A percentile compares a stretch with the other conserved stretches of the same genome.
Evolutionary conservation across 2,888 invertebrate species (phyloP).

Genomic region (Pogonocherus hispidulus): DNA sequence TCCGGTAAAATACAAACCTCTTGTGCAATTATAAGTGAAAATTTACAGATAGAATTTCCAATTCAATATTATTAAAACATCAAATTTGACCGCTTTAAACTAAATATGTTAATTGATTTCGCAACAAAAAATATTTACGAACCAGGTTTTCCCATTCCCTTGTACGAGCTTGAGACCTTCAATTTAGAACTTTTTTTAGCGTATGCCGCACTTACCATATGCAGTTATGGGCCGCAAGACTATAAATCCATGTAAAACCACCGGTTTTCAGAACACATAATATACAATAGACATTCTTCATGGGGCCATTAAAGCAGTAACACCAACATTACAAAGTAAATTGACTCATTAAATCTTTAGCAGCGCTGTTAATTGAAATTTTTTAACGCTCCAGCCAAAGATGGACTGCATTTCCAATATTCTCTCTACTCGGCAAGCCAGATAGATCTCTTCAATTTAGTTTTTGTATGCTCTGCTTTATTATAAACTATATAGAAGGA

Average conservation of each 20-base stretch:
- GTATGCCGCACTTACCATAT: neutral
- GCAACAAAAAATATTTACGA: neutral
- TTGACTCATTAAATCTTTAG: constrained; percentile 40
- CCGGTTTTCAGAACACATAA: constrained; percentile 24
- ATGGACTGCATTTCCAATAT: constrained; percentile 1
- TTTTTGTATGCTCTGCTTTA: neutral
- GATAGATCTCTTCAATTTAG: neutral
- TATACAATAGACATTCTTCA: constrained; percentile 19
- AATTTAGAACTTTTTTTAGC: neutral
- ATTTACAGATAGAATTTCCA: too few species aligned
- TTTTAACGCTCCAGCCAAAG: constrained; percentile 17
- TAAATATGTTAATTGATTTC: too few species aligned
- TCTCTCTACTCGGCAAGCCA: neutral
- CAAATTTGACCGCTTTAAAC: too few species aligned
- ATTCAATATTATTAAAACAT: too few species aligned
- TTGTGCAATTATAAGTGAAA: too few species aligned
- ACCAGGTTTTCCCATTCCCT: neutral
- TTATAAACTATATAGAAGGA: constrained; percentile 6
- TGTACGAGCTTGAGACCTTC: too few species aligned
- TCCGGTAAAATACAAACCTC: too few species aligned
- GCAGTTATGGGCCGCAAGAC: neutral
- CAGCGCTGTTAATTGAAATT: constrained; percentile 36
- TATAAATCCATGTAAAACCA: constrained; percentile 24
- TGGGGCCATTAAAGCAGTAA: constrained; percentile 29
- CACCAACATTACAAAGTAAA: constrained; percentile 32